Evolutionary conservation across 2,113 vertebrate genomes (phyloP).

Genomic region (Ardeotis arabs): DNA sequence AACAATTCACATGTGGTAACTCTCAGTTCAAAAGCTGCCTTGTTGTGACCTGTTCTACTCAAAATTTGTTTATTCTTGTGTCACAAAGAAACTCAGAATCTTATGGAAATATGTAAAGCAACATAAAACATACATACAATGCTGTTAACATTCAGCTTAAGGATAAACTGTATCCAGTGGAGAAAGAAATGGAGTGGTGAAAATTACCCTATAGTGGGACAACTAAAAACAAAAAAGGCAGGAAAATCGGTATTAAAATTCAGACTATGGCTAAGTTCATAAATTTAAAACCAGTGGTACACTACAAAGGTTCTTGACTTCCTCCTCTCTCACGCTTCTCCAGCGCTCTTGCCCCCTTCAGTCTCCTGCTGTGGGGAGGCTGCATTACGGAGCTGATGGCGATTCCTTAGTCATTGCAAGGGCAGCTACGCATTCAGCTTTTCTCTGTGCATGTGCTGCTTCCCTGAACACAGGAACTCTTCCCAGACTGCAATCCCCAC

Average conservation of each 20-base stretch:
- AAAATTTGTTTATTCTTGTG: neutral
- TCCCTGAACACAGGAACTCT: neutral
- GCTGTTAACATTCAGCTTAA: neutral
- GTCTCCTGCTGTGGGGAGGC: neutral
- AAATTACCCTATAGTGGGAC: neutral
- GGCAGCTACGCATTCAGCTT: neutral
- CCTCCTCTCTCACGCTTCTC: neutral
- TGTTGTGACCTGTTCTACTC: neutral
- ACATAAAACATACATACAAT: neutral
- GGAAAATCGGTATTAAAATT: neutral
- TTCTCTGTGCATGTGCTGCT: neutral
- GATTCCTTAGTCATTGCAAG: neutral
- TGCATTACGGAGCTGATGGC: fast-evolving
- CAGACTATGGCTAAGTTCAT: neutral
- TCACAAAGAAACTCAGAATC: neutral
- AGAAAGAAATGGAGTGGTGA: neutral
- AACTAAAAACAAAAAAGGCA: neutral
- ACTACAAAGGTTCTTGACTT: neutral
- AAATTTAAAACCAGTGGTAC: neutral
- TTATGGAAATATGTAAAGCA: neutral
- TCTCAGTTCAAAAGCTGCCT: neutral
- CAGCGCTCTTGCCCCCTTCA: neutral
- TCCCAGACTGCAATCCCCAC: neutral
- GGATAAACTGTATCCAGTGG: neutral
- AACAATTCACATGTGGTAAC: neutral